These are phyloP conservation scores for Sandelia bainsii DNA, from an alignment of 2,797 vertebrate species.

Conservation along the genomic window DNA sequence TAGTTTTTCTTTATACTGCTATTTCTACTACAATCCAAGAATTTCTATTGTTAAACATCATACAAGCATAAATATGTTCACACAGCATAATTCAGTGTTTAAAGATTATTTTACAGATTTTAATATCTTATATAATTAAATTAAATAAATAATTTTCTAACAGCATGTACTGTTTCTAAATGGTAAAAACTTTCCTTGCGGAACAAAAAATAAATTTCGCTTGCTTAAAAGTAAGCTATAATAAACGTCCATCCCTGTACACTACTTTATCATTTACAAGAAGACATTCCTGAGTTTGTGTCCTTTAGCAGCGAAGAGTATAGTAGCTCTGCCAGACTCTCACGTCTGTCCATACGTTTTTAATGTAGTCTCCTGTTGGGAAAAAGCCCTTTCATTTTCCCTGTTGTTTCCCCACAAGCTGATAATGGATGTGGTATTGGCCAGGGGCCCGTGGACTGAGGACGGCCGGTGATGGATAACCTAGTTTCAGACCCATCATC, in stretches of 20 bases:
- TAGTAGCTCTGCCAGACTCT: conserved; percentile 41
- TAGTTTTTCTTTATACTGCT: conserved; percentile 41
- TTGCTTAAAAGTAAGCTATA: conserved; percentile 32
- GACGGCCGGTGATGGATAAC: conserved; percentile 82
- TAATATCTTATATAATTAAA: too few species aligned
- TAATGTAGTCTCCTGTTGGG: conserved; percentile 68
- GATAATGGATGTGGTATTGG: conserved; percentile 82
- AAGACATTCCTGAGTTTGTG: conserved; percentile 41
- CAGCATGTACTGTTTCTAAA: conserved; percentile 3
- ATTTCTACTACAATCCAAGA: not conserved
- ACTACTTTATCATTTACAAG: conserved; percentile 48
- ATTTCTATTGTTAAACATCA: conserved; percentile 2
- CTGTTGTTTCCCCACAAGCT: conserved; percentile 69
- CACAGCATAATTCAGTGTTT: not conserved
- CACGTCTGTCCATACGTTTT: conserved; percentile 73
- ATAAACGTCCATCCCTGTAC: conserved; percentile 5
- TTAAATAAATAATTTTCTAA: not conserved
- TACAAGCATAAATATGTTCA: not conserved
- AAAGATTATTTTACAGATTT: not conserved
- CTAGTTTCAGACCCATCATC: conserved; percentile 81
- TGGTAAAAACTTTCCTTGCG: not conserved
- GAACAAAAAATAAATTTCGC: not conserved
- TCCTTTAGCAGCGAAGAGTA: conserved; percentile 34
- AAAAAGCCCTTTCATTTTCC: conserved; percentile 71
- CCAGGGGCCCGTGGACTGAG: conserved; percentile 62